Evolutionary conservation across 2,888 invertebrate genomes (phyloP).

Genomic region (Ormyrus thymus): DNA sequence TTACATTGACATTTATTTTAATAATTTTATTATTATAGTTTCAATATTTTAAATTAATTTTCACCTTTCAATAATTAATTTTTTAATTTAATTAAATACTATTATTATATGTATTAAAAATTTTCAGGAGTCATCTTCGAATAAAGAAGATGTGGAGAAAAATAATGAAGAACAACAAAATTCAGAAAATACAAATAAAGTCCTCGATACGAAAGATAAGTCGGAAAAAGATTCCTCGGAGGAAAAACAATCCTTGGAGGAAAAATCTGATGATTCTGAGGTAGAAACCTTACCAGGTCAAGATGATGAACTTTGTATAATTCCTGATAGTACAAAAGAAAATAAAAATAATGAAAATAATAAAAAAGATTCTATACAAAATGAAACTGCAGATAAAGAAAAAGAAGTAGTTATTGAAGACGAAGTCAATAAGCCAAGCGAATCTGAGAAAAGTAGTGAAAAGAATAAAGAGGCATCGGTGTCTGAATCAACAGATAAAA

Average conservation of each 20-base stretch:
- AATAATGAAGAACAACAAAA: constrained; percentile 68
- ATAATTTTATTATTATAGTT: background rate
- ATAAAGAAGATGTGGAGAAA: constrained; percentile 74
- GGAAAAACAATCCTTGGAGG: constrained; percentile 33
- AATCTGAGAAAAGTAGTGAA: constrained; percentile 43
- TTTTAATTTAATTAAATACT: background rate
- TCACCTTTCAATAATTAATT: background rate
- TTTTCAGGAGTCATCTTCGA: constrained; percentile 22
- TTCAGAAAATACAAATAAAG: constrained; percentile 59
- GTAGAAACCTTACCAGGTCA: constrained; percentile 69
- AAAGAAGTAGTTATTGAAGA: constrained; percentile 56
- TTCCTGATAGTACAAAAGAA: constrained; percentile 72
- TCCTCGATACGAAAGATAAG: constrained; percentile 42
- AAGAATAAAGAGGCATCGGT: constrained; percentile 2
- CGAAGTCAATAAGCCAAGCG: constrained; percentile 17
- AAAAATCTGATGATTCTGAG: constrained; percentile 32
- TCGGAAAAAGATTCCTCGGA: constrained; percentile 45
- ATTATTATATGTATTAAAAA: too few species aligned
- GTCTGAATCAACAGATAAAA: constrained; percentile 54
- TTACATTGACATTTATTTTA: background rate
- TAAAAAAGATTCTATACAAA: constrained; percentile 34
- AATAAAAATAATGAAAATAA: constrained; percentile 45
- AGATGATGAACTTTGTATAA: constrained; percentile 72
- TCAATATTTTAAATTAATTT: background rate
- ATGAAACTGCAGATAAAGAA: constrained; percentile 31